These are phyloP conservation scores for Tychaedon coryphoeus DNA, from an alignment of 2,113 vertebrate genomes.

Conservation along the genomic window DNA sequence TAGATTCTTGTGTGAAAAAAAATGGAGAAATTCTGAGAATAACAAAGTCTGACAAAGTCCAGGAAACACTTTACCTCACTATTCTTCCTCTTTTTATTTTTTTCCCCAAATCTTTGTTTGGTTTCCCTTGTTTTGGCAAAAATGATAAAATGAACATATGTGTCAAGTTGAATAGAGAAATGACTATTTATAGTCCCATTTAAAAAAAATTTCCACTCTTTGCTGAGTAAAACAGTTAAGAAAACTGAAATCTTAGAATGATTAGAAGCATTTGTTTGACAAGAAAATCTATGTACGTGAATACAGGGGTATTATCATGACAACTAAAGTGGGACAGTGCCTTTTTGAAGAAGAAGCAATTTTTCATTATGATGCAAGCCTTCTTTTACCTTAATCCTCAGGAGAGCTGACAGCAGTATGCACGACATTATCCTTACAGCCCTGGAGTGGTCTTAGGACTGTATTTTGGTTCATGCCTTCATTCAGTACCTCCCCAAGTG, in stretches of 20 bases:
- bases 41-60: not conserved
- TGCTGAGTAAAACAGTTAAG: not conserved
- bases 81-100: not conserved
- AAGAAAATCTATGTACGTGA: not conserved
- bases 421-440: not conserved
- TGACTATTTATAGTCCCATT: not conserved
- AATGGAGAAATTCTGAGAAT: slow-evolving; percentile 11
- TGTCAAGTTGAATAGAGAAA: not conserved
- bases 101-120: not conserved
- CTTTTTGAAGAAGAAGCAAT: not conserved
- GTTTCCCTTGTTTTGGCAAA: not conserved
- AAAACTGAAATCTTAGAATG: not conserved
- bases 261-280: not conserved
- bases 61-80: not conserved
- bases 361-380: not conserved
- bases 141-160: not conserved
- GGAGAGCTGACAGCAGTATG: not conserved
- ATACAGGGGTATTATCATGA: not conserved
- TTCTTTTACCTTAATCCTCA: not conserved
- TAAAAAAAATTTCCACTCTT: not conserved
- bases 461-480: not conserved
- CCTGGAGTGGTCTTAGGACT: not conserved
- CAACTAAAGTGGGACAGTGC: not conserved
- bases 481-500: not conserved
- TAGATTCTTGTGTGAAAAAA: not conserved